Conservation (phyloP, 2,888 invertebrate genomes). For the Nipponacmea schrenckii region DNA sequence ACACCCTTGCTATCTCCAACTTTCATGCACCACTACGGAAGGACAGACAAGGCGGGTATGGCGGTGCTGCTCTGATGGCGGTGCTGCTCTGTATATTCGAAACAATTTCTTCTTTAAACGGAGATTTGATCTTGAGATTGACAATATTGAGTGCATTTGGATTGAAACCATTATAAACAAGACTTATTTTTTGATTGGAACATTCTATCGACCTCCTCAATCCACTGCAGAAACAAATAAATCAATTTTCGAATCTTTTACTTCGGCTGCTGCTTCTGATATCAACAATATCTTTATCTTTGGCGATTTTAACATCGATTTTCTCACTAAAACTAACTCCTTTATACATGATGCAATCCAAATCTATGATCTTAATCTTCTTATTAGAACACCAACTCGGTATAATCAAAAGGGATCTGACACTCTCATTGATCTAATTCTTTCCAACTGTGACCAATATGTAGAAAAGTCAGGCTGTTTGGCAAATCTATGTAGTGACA, state of each 20-base stretch:
- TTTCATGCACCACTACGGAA: background rate
- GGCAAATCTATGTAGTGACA: no score
- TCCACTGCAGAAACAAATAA: background rate
- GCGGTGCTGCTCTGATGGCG: no score
- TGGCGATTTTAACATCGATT: slow-evolving; percentile 1
- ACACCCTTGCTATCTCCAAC: background rate
- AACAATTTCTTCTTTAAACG: background rate
- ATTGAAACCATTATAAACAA: slow-evolving; percentile 1
- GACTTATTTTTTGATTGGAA: background rate
- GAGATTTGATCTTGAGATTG: background rate
- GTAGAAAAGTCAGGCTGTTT: background rate
- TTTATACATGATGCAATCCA: slow-evolving; percentile 1
- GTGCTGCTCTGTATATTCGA: slow-evolving; percentile 3
- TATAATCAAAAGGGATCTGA: background rate
- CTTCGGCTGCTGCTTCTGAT: background rate
- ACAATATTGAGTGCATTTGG: slow-evolving; percentile 8
- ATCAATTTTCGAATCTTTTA: slow-evolving; percentile 1
- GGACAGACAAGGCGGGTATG: background rate
- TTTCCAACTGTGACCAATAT: background rate
- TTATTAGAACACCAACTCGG: background rate
- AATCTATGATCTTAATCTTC: background rate
- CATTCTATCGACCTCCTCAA: background rate
- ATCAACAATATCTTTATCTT: background rate
- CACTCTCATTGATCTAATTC: background rate
- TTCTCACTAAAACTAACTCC: background rate